These are phyloP conservation scores for Phyllotis vaccarum DNA, from an alignment of 2,797 vertebrate genomes.

Conservation along the genomic window DNA sequence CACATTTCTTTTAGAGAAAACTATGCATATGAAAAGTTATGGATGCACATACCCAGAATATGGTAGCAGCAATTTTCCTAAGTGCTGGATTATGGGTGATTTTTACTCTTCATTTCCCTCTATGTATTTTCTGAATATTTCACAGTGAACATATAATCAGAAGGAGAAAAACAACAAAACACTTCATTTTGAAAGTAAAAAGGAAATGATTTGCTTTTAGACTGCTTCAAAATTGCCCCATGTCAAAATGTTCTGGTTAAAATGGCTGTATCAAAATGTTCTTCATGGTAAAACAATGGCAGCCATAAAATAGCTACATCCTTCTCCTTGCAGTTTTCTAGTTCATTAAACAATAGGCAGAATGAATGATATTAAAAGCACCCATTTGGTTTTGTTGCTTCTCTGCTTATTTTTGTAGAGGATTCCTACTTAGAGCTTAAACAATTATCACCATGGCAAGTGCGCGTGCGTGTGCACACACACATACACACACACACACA, in stretches of 20 bases:
- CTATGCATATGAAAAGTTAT: background rate
- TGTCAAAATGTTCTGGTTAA: slow-evolving; percentile 51
- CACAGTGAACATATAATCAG: slow-evolving; percentile 17
- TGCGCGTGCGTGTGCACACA: no score
- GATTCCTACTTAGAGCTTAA: background rate
- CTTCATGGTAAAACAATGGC: slow-evolving; percentile 40
- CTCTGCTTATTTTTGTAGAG: background rate
- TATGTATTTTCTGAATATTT: slow-evolving; percentile 51
- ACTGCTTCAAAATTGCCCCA: slow-evolving; percentile 25
- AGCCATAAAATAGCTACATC: background rate
- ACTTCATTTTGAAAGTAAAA: slow-evolving; percentile 56
- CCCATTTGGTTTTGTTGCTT: background rate
- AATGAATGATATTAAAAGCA: background rate
- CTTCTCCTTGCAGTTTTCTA: background rate
- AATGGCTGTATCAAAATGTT: slow-evolving; percentile 20
- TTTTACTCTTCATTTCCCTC: slow-evolving; percentile 61
- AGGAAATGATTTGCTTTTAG: slow-evolving; percentile 51
- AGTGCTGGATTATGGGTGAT: background rate
- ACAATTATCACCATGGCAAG: background rate
- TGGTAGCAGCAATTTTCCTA: slow-evolving; percentile 40
- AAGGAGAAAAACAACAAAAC: slow-evolving; percentile 16
- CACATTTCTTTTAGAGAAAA: slow-evolving; percentile 50
- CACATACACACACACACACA: background rate
- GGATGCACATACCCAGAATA: background rate
- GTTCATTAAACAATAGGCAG: background rate